A percentile compares a stretch with the other conserved stretches of the same genome.
Evolutionary conservation across 2,113 vertebrate genomes (phyloP).

Genomic region (Erpornis zantholeuca): DNA sequence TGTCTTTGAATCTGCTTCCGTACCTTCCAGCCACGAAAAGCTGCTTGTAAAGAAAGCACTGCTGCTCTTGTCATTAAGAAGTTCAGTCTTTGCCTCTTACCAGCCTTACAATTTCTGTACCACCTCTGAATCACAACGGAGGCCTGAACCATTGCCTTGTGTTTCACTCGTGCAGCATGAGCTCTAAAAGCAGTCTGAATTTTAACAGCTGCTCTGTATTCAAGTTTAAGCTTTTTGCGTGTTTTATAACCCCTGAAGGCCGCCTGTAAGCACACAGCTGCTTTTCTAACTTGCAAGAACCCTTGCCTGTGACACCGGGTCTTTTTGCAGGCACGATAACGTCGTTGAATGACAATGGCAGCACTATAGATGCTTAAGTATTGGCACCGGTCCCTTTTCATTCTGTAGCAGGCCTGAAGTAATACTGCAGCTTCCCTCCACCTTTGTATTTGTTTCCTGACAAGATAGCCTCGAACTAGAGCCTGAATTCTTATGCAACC

Average conservation of each 20-base stretch:
- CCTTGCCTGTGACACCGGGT: slow-evolving; percentile 21
- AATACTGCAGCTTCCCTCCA: slow-evolving; percentile 51
- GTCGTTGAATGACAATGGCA: slow-evolving; percentile 72
- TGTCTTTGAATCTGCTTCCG: slow-evolving; percentile 64
- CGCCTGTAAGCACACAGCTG: slow-evolving; percentile 79
- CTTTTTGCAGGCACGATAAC: slow-evolving; percentile 65
- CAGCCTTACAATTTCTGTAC: slow-evolving; percentile 72
- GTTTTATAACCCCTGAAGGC: slow-evolving; percentile 73
- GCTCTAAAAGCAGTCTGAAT: slow-evolving; percentile 84
- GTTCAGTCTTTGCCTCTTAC: slow-evolving; percentile 15
- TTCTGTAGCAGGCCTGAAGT: slow-evolving; percentile 83
- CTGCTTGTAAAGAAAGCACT: slow-evolving; percentile 78
- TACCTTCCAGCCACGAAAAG: slow-evolving; percentile 75
- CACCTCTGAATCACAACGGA: slow-evolving; percentile 80
- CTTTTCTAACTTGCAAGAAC: slow-evolving; percentile 60
- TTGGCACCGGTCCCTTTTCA: slow-evolving; percentile 60
- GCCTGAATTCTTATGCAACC: slow-evolving; percentile 74
- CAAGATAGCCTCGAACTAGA: slow-evolving; percentile 61
- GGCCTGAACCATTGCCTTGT: slow-evolving; percentile 57
- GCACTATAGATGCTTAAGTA: slow-evolving; percentile 65
- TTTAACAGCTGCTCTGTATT: slow-evolving; percentile 68
- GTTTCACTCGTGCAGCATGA: slow-evolving; percentile 57
- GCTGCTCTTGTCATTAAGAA: slow-evolving; percentile 73
- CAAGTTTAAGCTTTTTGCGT: slow-evolving; percentile 62
- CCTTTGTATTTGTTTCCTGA: slow-evolving; percentile 55